Evolutionary conservation across 2,113 vertebrate species (phyloP), one percentile per base, ranked within the genome.

Genomic region (Entomyzon cyanotis): DNA sequence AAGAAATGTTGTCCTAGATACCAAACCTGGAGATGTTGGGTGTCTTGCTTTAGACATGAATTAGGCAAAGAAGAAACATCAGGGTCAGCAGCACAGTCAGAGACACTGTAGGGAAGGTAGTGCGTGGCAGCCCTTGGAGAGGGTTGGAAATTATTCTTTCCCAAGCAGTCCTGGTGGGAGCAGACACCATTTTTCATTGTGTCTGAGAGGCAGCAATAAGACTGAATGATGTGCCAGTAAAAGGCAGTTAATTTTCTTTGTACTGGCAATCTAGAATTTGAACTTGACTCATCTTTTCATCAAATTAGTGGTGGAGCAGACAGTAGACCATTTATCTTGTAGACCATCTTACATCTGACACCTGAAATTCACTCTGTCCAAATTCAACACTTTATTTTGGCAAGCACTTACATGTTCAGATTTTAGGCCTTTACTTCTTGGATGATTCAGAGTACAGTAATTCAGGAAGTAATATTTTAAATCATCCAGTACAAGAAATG

Each of bases 381-480:
- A 96, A 92, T 94, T 94, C 94, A 95, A 49, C 65, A 63, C 41
- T 96, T 76, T 94, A 89, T 86, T 96, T 95, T 96, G 91, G 91
- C 94, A 95, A 74, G 70, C 4, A 1, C 30, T 42, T 55, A 50
- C 25, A 33, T 2, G 1, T 63, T 93, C 81, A 78, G 56, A 58
- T 78, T 94, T 86, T 87, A 80, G 62, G 62, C 90, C 70, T 87
- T 84, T 93, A 74, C 46, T 94, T 96, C 79, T 92, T 96, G 88
- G 60, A 92, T 5, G 15, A 94, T 64, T 80, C 56, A 74, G 80
- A 89, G 64, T 30, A 58, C 56, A 94, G 81, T 83, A 90, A 93
- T 87, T 94, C 93, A 93, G 89, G 92, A 94, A 87, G 79, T 68
- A 88, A 83, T 95, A 96, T 92, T 96, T 95, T 90, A 94, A 91